phyloP scores from a whole-genome alignment of 2,113 vertebrate species.

The Tenrec ecaudatus region DNA sequence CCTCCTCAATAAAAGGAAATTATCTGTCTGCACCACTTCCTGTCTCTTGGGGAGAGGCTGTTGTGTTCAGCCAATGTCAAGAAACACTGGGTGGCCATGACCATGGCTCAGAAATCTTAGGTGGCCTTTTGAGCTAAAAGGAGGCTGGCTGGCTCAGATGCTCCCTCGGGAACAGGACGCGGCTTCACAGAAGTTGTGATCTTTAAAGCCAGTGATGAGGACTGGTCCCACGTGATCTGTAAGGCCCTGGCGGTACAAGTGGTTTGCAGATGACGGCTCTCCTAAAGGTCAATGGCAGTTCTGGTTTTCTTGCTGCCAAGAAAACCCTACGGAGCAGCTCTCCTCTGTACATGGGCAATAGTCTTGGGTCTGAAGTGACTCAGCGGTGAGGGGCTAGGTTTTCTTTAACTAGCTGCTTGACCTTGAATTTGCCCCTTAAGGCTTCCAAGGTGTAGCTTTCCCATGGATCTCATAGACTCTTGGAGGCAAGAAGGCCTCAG shows the following conservation, averaged over 20 bases:
- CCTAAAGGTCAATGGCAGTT: background rate
- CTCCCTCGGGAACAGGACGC: background rate
- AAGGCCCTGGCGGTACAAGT: background rate
- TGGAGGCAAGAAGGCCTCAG: no score
- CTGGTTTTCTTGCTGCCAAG: background rate
- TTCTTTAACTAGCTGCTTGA: no score
- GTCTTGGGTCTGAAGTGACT: background rate
- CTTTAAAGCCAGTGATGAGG: background rate
- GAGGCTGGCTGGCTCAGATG: background rate
- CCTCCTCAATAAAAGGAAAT: background rate
- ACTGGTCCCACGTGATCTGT: background rate
- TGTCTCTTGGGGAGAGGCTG: background rate
- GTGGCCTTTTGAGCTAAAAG: background rate
- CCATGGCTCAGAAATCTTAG: background rate
- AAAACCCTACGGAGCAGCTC: background rate
- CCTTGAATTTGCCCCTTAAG: no score
- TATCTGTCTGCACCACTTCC: background rate
- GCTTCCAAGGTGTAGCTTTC: no score
- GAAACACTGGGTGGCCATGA: slow-evolving; percentile 13
- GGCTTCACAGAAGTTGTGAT: background rate
- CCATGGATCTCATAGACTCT: no score
- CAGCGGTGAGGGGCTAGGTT: background rate
- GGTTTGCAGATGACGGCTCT: background rate
- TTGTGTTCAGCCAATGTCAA: background rate
- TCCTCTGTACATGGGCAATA: background rate